Percentiles rank a stretch among this genome's conserved stretches.
Conservation (phyloP, 2,113 vertebrate genomes). For the Rutilus rutilus region DNA sequence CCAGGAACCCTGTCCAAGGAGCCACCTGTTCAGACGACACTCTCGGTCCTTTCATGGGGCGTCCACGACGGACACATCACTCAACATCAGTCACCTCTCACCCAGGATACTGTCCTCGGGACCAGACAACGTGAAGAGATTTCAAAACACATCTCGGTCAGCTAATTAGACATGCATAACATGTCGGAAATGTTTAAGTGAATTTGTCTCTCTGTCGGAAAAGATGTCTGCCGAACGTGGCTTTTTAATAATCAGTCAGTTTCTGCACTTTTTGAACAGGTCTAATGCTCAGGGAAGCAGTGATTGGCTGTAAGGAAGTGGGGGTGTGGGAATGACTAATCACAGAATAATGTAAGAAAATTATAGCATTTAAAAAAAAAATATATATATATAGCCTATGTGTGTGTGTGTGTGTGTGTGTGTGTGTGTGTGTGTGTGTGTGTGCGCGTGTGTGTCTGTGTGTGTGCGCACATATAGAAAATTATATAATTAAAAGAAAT, state of each 20-base stretch:
- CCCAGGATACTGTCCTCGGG: constrained; percentile 3
- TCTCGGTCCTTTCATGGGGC: constrained; percentile 46
- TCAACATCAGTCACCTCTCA: constrained; percentile 43
- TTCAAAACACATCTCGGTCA: not conserved
- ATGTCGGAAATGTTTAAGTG: not conserved
- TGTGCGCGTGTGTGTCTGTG: too few species aligned
- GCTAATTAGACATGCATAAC: not conserved
- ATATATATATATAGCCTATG: too few species aligned
- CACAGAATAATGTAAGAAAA: not conserved
- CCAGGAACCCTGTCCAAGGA: constrained; percentile 50
- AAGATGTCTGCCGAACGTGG: not conserved
- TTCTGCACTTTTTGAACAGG: not conserved
- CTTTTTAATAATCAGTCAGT: not conserved
- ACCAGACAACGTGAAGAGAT: not conserved
- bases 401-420: too few species aligned
- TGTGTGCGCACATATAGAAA: too few species aligned
- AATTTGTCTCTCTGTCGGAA: not conserved
- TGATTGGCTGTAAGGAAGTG: not conserved
- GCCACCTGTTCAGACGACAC: constrained; percentile 55
- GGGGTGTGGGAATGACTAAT: not conserved
- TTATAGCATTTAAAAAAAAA: not conserved
- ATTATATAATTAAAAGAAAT: too few species aligned
- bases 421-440: too few species aligned
- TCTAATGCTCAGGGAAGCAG: not conserved
- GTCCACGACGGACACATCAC: constrained; percentile 46